phyloP scores from a whole-genome alignment of 1,140 invertebrate species.

The Conus ventricosus region DNA sequence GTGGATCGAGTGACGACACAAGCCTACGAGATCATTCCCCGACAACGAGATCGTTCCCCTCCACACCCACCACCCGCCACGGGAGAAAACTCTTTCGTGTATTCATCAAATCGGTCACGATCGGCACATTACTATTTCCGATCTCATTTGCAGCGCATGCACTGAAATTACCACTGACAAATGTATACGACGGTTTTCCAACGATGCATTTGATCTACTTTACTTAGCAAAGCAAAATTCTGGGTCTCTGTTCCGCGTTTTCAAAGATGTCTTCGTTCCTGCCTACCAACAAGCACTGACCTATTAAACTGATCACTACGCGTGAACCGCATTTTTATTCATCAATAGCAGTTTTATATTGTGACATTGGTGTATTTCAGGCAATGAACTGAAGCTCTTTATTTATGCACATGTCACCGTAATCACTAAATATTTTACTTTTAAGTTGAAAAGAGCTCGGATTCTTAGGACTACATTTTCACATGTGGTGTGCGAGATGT shows the following conservation, averaged over 20 bases:
- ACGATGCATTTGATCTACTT: neutral
- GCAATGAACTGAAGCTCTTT: too few relatives aligned
- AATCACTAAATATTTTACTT: neutral
- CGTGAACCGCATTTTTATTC: neutral
- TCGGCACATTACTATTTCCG: neutral
- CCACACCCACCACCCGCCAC: neutral
- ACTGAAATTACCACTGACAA: neutral
- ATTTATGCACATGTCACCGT: neutral
- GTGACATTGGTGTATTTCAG: too few relatives aligned
- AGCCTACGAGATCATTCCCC: too few relatives aligned
- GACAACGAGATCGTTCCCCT: too few relatives aligned
- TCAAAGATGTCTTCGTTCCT: constrained; percentile 22
- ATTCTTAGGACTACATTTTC: constrained; percentile 22
- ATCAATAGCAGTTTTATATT: neutral
- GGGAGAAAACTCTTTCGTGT: neutral
- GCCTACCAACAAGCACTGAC: constrained; percentile 13
- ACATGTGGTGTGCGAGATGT: constrained; percentile 18
- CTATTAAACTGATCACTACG: constrained; percentile 2
- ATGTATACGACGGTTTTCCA: neutral
- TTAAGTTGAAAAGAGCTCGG: neutral
- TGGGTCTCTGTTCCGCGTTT: neutral
- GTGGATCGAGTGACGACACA: too few relatives aligned
- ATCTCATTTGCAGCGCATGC: neutral
- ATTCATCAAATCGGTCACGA: neutral
- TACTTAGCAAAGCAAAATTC: neutral